A percentile compares a stretch with the other conserved stretches of the same genome.
Evolutionary conservation across 2,888 invertebrate genomes (phyloP).

Genomic region (Marronus borbonicus): DNA sequence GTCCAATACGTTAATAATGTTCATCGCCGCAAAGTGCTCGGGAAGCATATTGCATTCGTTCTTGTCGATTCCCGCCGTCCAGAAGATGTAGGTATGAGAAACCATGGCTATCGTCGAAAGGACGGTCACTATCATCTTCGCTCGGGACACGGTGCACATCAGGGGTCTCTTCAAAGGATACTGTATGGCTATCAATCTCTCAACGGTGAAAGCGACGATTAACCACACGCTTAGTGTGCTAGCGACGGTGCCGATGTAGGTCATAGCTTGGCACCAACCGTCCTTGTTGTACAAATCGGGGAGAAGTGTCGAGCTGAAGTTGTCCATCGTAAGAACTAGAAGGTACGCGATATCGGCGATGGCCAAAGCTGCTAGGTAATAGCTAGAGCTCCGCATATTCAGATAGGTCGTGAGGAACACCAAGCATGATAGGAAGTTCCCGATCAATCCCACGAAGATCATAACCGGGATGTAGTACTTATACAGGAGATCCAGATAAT

Average conservation of each 20-base stretch:
- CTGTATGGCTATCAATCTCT: slow-evolving; percentile 79
- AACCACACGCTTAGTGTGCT: slow-evolving; percentile 80
- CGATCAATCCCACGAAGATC: slow-evolving; percentile 74
- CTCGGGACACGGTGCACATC: slow-evolving; percentile 76
- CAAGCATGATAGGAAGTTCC: slow-evolving; percentile 75
- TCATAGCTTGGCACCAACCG: slow-evolving; percentile 73
- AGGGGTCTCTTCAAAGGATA: slow-evolving; percentile 75
- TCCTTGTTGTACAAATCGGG: slow-evolving; percentile 72
- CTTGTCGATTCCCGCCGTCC: slow-evolving; percentile 64
- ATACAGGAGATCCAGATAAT: slow-evolving; percentile 68
- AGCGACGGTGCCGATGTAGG: slow-evolving; percentile 69
- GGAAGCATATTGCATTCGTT: slow-evolving; percentile 72
- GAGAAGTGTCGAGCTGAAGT: slow-evolving; percentile 71
- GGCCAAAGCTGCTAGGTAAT: slow-evolving; percentile 77
- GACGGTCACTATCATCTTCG: slow-evolving; percentile 72
- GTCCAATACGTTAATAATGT: slow-evolving; percentile 75
- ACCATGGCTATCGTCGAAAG: slow-evolving; percentile 70
- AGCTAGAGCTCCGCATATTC: slow-evolving; percentile 76
- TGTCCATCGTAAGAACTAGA: slow-evolving; percentile 72
- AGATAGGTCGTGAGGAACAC: slow-evolving; percentile 77
- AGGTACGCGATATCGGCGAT: slow-evolving; percentile 76
- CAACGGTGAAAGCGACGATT: slow-evolving; percentile 80
- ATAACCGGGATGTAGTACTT: slow-evolving; percentile 76
- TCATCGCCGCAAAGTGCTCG: slow-evolving; percentile 72
- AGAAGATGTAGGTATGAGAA: slow-evolving; percentile 65